Base-by-base conservation (phyloP, 2,797 vertebrate genomes). In the Harpagifer antarcticus region DNA sequence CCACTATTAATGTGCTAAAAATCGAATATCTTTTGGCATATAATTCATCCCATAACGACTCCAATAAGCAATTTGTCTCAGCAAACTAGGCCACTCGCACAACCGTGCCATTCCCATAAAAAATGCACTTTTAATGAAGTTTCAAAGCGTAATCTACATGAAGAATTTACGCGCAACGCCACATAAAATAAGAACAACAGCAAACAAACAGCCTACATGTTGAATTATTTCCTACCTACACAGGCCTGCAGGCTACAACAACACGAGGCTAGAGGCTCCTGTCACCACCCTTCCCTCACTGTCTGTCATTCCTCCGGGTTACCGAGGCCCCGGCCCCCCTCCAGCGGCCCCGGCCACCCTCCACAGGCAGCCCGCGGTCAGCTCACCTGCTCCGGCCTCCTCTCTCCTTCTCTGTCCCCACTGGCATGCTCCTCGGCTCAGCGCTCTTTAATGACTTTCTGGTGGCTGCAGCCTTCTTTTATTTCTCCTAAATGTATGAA, bases 401-500 rank as follows among this genome's bases (percentile, higher is more conserved):
- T 76, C 69, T 92, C 92, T 92, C 91, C 82, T 90, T 89, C 94
- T 92, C 93, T 86, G 94, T 92, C 94, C 92, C 90, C 91, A 83
- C 93, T 2, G 91, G 93, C 96, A 94, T 19, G 95, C 94, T 95
- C 83, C 83, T 84, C 86, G 68, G 71, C 88, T 82, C 89, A 43
- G 93, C 93, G 94, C 88, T 95, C 95, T 92, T 96, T 96, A 97
- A 97, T 97, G 96, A 96, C 96, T 97, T 97, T 96, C 95, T 95
- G 95, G 94, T 96, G 95, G 95, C 95, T 95, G 96, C 95, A 95
- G 96, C 94, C 96, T 96, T 97, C 97, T 97, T 99, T 99, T 98
- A 97, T 98, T 99, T 97, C 96, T 97, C 94, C 96, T 97, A 97
- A 99, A 98, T 97, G 96, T 97, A 99, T 98, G 97, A 99, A 98